Percentiles rank a stretch among this genome's conserved stretches.
Evolutionary conservation across 2,797 vertebrate species (phyloP).

Genomic region (Cephalopachus bancanus): DNA sequence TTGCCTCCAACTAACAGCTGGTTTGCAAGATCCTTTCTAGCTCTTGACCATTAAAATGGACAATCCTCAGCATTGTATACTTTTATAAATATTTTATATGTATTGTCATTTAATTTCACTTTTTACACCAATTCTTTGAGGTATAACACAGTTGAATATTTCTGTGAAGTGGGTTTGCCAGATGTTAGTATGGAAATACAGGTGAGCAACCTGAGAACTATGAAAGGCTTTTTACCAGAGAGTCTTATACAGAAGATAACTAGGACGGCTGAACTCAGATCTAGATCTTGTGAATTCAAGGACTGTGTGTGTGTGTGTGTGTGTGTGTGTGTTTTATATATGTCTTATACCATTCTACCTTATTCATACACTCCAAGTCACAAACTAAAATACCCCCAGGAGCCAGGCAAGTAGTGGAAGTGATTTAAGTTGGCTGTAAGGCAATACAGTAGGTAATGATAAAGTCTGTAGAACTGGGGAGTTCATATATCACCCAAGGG

Average conservation of each 20-base stretch:
- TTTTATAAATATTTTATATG: not conserved
- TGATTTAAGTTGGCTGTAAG: not conserved
- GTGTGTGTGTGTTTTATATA: not conserved
- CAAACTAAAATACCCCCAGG: not conserved
- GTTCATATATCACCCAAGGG: not conserved
- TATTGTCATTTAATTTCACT: not conserved
- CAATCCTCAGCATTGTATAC: not conserved
- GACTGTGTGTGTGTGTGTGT: not conserved
- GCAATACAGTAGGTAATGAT: not conserved
- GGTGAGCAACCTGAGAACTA: not conserved
- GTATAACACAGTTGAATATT: too few relatives aligned
- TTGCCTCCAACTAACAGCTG: not conserved
- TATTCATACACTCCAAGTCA: not conserved
- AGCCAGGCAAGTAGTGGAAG: not conserved
- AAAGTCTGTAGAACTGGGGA: not conserved
- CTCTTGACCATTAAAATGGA: not conserved
- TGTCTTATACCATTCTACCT: not conserved
- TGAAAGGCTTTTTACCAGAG: not conserved
- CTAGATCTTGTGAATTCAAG: not conserved
- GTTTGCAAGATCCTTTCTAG: not conserved
- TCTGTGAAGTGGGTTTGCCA: not conserved
- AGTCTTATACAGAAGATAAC: not conserved
- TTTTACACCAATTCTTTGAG: not conserved
- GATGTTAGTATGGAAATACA: not conserved
- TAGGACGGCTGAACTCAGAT: not conserved